Evolutionary conservation across 2,888 invertebrate genomes (phyloP).

Genomic region (Tethea ocularis): DNA sequence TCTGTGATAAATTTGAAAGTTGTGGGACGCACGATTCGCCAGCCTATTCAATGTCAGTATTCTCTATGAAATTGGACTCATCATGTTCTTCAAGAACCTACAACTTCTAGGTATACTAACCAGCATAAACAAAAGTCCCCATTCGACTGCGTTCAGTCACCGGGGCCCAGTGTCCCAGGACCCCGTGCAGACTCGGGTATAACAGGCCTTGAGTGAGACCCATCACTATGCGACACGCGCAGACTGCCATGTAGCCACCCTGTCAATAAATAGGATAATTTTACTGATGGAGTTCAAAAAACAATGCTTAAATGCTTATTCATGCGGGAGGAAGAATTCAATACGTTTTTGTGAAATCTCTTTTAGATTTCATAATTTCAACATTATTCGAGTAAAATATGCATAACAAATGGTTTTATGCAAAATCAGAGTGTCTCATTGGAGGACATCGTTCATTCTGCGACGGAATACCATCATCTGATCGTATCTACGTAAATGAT

Average conservation of each 20-base stretch:
- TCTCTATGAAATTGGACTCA: too few relatives aligned
- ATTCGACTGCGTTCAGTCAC: slow-evolving; percentile 87
- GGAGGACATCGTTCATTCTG: slow-evolving; percentile 9
- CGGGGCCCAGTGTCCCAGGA: slow-evolving; percentile 89
- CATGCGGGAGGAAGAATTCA: too few relatives aligned
- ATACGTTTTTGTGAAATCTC: too few relatives aligned
- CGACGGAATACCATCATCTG: slow-evolving; percentile 29
- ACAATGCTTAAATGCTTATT: too few relatives aligned
- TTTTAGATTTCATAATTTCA: too few relatives aligned
- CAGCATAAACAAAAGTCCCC: slow-evolving; percentile 86
- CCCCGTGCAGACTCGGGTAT: slow-evolving; percentile 86
- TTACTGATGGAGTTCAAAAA: too few relatives aligned
- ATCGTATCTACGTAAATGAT: slow-evolving; percentile 34
- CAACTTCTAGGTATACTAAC: slow-evolving; percentile 40
- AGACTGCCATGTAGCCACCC: slow-evolving; percentile 73
- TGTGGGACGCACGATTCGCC: too few relatives aligned
- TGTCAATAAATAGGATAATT: slow-evolving; percentile 33
- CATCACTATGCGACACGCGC: slow-evolving; percentile 83
- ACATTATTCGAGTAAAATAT: too few relatives aligned
- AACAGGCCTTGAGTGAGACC: slow-evolving; percentile 88
- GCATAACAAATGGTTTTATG: slow-evolving; percentile 7
- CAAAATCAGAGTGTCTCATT: slow-evolving; percentile 10
- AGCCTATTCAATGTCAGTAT: too few relatives aligned
- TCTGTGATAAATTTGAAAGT: too few relatives aligned
- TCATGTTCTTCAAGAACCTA: too few relatives aligned